Conservation (phyloP, 2,113 vertebrate species). For the Lathamus discolor region DNA sequence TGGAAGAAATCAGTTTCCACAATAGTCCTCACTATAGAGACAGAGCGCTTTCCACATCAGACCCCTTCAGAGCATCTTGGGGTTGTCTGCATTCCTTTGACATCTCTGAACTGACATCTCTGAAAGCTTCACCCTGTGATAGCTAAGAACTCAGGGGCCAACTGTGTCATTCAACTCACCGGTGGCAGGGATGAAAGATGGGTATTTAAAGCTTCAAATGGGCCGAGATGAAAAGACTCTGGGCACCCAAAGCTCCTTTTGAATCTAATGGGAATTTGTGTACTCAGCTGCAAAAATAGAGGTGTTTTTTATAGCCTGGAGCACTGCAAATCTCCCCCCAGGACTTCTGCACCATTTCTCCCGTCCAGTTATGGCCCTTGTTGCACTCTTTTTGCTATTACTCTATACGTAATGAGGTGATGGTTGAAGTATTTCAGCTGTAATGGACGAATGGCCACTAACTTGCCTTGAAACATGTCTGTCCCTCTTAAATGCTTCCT, state of each 20-base stretch:
- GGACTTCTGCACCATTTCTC: not conserved
- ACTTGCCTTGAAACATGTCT: not conserved
- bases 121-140: not conserved
- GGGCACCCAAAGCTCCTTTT: not conserved
- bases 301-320: not conserved
- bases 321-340: not conserved
- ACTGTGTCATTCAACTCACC: fast-evolving
- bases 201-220: not conserved
- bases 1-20: not conserved
- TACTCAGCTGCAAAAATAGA: not conserved
- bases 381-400: not conserved
- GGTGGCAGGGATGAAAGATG: not conserved
- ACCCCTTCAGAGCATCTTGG: not conserved
- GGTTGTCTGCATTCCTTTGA: not conserved
- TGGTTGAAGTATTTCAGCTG: not conserved
- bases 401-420: not conserved
- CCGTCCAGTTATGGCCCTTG: not conserved
- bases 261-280: not conserved
- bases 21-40: fast-evolving
- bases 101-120: not conserved
- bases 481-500: not conserved
- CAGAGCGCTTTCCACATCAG: not conserved
- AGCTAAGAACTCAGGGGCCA: not conserved
- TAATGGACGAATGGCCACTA: not conserved
- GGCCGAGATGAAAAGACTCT: not conserved